Base-by-base conservation (phyloP, 2,113 vertebrate species). In the Oenanthe melanoleuca region DNA sequence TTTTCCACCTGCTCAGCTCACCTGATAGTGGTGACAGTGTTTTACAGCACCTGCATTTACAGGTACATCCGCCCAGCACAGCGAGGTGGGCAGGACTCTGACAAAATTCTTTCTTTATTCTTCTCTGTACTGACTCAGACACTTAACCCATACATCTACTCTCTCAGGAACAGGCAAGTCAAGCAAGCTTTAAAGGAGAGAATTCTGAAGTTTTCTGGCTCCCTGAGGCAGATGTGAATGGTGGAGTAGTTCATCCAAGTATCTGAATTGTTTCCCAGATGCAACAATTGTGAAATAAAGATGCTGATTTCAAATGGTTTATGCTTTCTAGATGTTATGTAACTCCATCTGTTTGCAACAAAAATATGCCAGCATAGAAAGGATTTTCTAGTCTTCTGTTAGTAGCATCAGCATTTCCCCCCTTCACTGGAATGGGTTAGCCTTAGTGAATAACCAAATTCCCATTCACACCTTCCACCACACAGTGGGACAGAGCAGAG, bases 1-100 rank as follows among this genome's bases (percentile, higher is more conserved):
- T 97, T 96, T 80, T 97, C 97, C 28, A 97, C 95, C 8, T 97
- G 97, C 49, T 97, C 92, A 38, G 96, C 95, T 64, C 96, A 97
- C 55, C 86, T 97, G 26, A 34, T 52, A 1, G 47, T 96, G 24
- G 91, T 97, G 63, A 37, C 15, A 0, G 65, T 97, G 53, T 96
- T 97, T 64, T 98, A 97, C 14, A 92, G 96, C 84, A 97, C 96
- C 1, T 79, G 65, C 22, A 86, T 96, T 53, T 96, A 86, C 93
- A 92, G 91, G 3, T 97, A 97, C 38, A 75, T 97, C 17, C 33
- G 86, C 29, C 85, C 90, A 31, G 34, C 45, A 28, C 90, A 50
- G 91, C 52, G 17, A 50, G 75, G 79, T 59, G 92, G 38, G 72
- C 88, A 80, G 34, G 69, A 92, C 44, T 93, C 96, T 20, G 40